Conservation (phyloP, 2,797 vertebrate species). For the Nannoperca obscura region DNA sequence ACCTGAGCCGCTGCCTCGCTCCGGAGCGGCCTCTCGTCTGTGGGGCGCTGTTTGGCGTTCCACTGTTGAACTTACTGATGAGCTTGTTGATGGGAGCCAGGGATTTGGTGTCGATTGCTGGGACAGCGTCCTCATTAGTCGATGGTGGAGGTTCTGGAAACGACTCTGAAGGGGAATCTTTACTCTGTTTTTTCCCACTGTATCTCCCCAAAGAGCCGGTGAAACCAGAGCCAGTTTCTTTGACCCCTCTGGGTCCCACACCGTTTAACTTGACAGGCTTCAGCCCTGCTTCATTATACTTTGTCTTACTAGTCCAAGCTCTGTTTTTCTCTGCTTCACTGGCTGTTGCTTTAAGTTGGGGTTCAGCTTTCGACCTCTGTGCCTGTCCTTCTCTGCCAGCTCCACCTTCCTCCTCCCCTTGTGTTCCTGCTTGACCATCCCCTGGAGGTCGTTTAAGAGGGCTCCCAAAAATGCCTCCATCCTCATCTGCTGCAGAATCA, state of each 20-base stretch:
- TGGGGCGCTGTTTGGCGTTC: constrained; percentile 49
- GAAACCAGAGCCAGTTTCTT: constrained; percentile 25
- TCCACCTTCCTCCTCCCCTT: constrained; percentile 76
- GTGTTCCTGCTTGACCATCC: constrained; percentile 85
- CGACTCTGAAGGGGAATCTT: constrained; percentile 11
- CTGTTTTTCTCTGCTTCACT: constrained; percentile 34
- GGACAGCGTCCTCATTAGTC: constrained; percentile 46
- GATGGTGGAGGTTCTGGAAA: constrained; percentile 53
- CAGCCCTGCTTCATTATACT: constrained; percentile 85
- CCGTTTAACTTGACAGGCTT: constrained; percentile 77
- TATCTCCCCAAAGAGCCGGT: constrained; percentile 59
- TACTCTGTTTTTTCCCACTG: constrained; percentile 16
- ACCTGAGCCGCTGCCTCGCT: constrained; percentile 75
- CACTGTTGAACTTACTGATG: constrained; percentile 91
- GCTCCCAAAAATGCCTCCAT: constrained; percentile 75
- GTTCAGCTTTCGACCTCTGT: constrained; percentile 57
- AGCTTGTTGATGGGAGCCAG: constrained; percentile 92
- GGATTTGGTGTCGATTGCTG: constrained; percentile 90
- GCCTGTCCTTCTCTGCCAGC: constrained; percentile 26
- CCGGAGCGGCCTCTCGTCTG: constrained; percentile 83
- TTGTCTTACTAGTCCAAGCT: constrained; percentile 36
- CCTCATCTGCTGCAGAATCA: constrained; percentile 81
- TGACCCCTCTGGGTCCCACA: constrained; percentile 38
- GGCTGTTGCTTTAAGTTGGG: constrained; percentile 43
- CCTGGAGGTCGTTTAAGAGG: constrained; percentile 85